Conservation (phyloP, 2,797 vertebrate species). For the Malurus splendens region DNA sequence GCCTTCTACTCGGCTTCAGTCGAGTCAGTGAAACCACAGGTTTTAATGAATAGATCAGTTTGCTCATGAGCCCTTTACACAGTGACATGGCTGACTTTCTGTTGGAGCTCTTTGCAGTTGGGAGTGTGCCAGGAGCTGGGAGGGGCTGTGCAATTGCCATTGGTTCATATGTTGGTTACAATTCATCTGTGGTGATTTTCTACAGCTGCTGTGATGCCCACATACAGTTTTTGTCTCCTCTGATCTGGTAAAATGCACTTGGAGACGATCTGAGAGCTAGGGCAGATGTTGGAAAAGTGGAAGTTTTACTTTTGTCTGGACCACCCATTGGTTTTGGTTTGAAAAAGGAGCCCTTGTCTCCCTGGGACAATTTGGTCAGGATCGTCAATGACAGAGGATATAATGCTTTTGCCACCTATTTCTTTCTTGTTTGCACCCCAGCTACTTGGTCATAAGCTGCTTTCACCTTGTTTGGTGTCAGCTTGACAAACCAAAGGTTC, state of each 20-base stretch:
- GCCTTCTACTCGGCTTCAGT: not conserved
- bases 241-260: not conserved
- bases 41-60: not conserved
- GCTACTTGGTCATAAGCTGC: rapidly evolving
- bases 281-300: not conserved
- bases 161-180: not conserved
- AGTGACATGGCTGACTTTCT: not conserved
- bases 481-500: not conserved
- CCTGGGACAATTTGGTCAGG: not conserved
- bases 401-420: not conserved
- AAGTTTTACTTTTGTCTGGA: not conserved
- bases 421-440: not conserved
- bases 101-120: not conserved
- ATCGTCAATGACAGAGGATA: not conserved
- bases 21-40: not conserved
- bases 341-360: not conserved
- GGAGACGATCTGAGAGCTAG: not conserved
- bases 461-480: not conserved
- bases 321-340: not conserved
- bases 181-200: rapidly evolving
- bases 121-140: not conserved
- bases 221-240: not conserved
- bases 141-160: not conserved
- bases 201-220: not conserved
- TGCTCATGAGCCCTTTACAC: not conserved